Evolutionary conservation across 2,888 invertebrate species (phyloP).

Genomic region (Zeuzera pyrina): DNA sequence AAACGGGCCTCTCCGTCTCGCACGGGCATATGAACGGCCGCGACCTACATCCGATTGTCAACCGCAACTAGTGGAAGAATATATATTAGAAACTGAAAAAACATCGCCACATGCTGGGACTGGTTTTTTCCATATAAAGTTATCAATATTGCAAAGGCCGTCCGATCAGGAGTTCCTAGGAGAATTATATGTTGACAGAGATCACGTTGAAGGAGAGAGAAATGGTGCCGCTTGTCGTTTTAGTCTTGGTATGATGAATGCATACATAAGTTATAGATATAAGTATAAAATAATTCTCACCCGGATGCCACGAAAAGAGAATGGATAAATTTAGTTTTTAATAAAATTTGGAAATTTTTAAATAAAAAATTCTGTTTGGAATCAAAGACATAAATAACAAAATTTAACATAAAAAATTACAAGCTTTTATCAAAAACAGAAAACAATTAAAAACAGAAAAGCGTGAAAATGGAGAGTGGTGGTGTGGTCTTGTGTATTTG

Average conservation of each 20-base stretch:
- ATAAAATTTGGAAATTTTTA: no score
- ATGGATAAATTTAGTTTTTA: no score
- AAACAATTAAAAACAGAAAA: no score
- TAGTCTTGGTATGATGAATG: slow-evolving; percentile 73
- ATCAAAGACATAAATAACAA: no score
- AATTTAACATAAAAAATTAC: no score
- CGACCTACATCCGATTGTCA: slow-evolving; percentile 79
- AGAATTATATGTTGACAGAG: slow-evolving; percentile 90
- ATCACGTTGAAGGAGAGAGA: slow-evolving; percentile 81
- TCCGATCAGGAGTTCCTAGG: slow-evolving; percentile 92
- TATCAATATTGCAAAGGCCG: slow-evolving; percentile 89
- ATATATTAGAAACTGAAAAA: slow-evolving; percentile 89
- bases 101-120: slow-evolving; percentile 73
- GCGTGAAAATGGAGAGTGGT: no score
- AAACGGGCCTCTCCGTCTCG: slow-evolving; percentile 44
- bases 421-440: no score
- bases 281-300: no score
- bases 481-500: no score
- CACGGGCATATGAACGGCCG: slow-evolving; percentile 74
- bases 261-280: no score
- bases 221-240: slow-evolving; percentile 90
- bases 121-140: slow-evolving; percentile 86
- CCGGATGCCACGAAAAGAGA: no score
- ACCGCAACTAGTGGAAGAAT: slow-evolving; percentile 89
- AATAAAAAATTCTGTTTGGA: no score